A percentile compares a stretch with the other conserved stretches of the same genome.
Evolutionary conservation across 2,888 invertebrate genomes (phyloP).

Genomic region (Melanophora roralis): DNA sequence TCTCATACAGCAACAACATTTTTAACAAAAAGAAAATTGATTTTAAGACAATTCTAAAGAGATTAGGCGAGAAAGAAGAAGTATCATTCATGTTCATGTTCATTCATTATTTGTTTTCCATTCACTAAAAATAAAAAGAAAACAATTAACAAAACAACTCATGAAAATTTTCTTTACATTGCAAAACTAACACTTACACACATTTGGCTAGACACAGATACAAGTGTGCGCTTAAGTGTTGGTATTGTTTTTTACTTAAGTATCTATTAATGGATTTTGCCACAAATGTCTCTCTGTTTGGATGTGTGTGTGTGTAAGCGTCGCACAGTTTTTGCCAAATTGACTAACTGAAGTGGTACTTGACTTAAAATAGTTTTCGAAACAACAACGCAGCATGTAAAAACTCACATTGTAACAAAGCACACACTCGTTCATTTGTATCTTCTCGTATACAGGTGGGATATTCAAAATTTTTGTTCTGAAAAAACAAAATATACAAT

Average conservation of each 20-base stretch:
- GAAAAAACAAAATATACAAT: slow-evolving; percentile 11
- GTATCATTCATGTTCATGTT: slow-evolving; percentile 8
- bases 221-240: slow-evolving; percentile 15
- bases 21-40: background rate
- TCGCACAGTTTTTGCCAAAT: slow-evolving; percentile 22
- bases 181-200: background rate
- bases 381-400: slow-evolving; percentile 52
- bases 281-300: background rate
- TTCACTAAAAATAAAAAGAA: slow-evolving; percentile 31
- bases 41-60: background rate
- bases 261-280: slow-evolving; percentile 34
- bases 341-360: slow-evolving; percentile 54
- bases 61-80: background rate
- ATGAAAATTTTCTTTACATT: slow-evolving; percentile 31
- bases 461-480: background rate
- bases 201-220: background rate
- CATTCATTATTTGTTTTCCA: slow-evolving; percentile 47
- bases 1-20: background rate
- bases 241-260: slow-evolving; percentile 2
- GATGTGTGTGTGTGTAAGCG: background rate
- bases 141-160: slow-evolving; percentile 13
- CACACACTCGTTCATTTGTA: background rate
- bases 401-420: slow-evolving; percentile 5
- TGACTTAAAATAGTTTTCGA: slow-evolving; percentile 40
- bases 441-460: background rate